Evolutionary conservation across 2,797 vertebrate genomes (phyloP), one percentile per base, ranked within the genome.

Genomic region (Rallus crepitans): DNA sequence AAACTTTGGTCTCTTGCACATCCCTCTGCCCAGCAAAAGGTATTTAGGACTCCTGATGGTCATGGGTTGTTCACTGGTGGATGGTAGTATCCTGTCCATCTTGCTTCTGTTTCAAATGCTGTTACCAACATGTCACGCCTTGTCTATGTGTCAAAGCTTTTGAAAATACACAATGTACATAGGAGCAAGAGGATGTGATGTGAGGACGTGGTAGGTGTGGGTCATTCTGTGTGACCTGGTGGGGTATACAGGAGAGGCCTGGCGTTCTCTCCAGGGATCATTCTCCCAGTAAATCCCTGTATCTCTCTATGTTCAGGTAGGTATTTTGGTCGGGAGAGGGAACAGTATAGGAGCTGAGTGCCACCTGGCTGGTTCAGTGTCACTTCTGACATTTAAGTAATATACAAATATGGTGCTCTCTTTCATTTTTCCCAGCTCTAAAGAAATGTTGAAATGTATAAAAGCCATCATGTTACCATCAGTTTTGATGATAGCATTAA

Each of bases 401-500:
- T 81, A 61, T 9, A 76, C 16, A 88, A 92, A 80, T 85, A 63
- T 8, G 42, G 40, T 47, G 78, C 60, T 89, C 35, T 63, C 17
- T 92, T 48, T 72, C 52, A 19, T n/a, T 73, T 94, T 87, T 66
- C 82, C 27, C 64, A 78, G 30, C 69, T 92, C 78, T 84, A 82
- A 96, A 86, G 61, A 94, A 93, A 93, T 71, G 17, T 94, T 93
- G 33, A 89, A 93, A 79, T 72, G 25, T 90, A 57, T 92, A 73
- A 95, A 96, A 96, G 31, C 42, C 76, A 60, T 95, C 15, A 78
- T 83, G 47, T 76, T 95, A 72, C 52, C 86, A 94, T 94, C 33
- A 89, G 68, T 80, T 90, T 93, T 92, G 28, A 86, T 84, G 47
- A 87, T 82, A 95, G 53, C 31, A 82, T 97, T 97, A 96, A 96